Conservation (phyloP, 1,140 invertebrate genomes). For the Drosophila simulans region DNA sequence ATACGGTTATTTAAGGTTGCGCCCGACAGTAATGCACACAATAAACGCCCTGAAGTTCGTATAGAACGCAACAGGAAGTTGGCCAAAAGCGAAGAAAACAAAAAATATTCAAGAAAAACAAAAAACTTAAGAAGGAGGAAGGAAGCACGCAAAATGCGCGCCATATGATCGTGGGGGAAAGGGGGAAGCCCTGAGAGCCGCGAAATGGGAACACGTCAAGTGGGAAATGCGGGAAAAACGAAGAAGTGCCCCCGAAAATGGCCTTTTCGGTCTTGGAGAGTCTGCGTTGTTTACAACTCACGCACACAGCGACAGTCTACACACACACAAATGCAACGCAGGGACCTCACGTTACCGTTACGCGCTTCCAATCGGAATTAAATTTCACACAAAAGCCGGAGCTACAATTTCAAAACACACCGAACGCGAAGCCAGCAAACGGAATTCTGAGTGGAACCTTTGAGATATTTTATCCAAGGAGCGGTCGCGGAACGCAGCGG, state of each 20-base stretch:
- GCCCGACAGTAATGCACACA: conserved; percentile 76
- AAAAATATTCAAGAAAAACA: conserved; percentile 10
- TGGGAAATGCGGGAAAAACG: conserved; percentile 63
- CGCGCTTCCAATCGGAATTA: conserved; percentile 57
- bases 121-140: conserved; percentile 24
- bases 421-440: conserved; percentile 74
- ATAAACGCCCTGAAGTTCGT: conserved; percentile 72
- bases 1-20: conserved; percentile 60
- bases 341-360: conserved; percentile 28
- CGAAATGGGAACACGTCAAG: conserved; percentile 78
- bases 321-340: conserved; percentile 20
- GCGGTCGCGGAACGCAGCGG: conserved; percentile 51
- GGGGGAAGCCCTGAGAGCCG: conserved; percentile 43
- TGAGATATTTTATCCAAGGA: conserved; percentile 44
- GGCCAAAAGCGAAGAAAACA: conserved; percentile 28
- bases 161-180: conserved; percentile 75
- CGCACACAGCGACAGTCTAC: conserved; percentile 3
- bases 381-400: conserved; percentile 16
- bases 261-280: conserved; percentile 47
- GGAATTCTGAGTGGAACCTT: conserved; percentile 67
- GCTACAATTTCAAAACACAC: conserved; percentile 42
- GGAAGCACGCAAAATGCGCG: conserved; percentile 77
- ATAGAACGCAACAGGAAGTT: conserved; percentile 69
- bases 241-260: conserved; percentile 16
- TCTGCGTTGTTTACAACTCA: conserved; percentile 62